Evolutionary conservation across 2,113 vertebrate genomes (phyloP), one percentile per base, ranked within the genome.

Genomic region (Callipepla squamata): DNA sequence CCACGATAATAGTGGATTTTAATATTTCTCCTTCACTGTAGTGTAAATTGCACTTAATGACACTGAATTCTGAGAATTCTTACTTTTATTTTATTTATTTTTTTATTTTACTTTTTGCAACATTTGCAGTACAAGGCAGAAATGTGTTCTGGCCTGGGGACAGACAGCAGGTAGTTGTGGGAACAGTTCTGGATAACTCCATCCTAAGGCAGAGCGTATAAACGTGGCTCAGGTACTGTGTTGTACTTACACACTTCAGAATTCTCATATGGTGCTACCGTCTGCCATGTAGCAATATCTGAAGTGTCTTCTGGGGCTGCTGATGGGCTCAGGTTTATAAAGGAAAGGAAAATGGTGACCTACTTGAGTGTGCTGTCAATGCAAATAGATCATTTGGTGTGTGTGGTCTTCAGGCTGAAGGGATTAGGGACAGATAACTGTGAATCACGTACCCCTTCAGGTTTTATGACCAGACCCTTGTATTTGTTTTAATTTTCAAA

Each of bases 401-500:
- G 25, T 1, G 1, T 0, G 0, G 45, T 88, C 75, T 79, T 70
- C 69, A 34, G 77, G 23, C 48, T 19, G 70, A 23, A 8, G 34
- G 45, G 40, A 30, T 62, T 20, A 10, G 73, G 85, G 30, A 28
- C 8, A 1, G 10, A 78, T 17, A 14, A 36, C 32, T 13, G 38
- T 40, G 53, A 73, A 20, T 77, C 53, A 48, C 28, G 36, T 19
- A 61, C 67, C 67, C 63, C 44, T 55, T 62, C 45, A 30, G 55
- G 28, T 67, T 94, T 96, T 78, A 51, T 58, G 14, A 42, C 25
- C 62, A 53, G 36, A 75, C 77, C 34, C 57, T 94, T 93, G 87
- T 63, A 69, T 92, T 95, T 57, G 80, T 74, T 89, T 84, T 84
- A 81, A 91, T 92, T 65, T 79, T 90, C 38, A 38, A 8, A 5